Conservation (phyloP, 1,140 invertebrate genomes). For the Nautilus pompilius region DNA sequence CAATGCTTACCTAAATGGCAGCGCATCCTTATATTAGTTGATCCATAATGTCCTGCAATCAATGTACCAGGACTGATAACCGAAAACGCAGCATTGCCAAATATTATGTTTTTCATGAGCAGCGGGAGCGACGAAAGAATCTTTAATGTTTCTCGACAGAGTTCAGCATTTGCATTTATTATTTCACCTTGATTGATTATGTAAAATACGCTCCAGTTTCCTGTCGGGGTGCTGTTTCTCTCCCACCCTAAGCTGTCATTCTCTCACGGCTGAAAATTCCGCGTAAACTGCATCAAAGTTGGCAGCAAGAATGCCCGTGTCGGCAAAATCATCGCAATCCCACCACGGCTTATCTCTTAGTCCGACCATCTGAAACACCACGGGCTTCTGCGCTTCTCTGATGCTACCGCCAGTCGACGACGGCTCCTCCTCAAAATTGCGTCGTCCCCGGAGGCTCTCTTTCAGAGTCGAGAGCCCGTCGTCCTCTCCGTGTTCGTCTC, state of each 20-base stretch:
- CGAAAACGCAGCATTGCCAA: constrained; percentile 42
- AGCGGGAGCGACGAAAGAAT: constrained; percentile 14
- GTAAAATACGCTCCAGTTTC: constrained; percentile 38
- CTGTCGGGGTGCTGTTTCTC: constrained; percentile 30
- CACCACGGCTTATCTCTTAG: constrained; percentile 12
- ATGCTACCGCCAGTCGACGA: not conserved
- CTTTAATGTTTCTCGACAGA: constrained; percentile 28
- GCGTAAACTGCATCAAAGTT: constrained; percentile 18
- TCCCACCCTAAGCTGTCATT: constrained; percentile 16
- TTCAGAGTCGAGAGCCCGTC: too few species aligned
- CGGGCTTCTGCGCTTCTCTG: constrained; percentile 12
- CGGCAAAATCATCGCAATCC: constrained; percentile 9
- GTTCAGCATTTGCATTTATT: constrained; percentile 15
- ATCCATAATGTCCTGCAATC: constrained; percentile 36
- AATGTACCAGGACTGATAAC: constrained; percentile 34
- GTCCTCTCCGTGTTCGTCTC: too few species aligned
- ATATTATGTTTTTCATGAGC: constrained; percentile 34
- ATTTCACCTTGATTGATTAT: constrained; percentile 37
- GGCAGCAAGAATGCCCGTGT: constrained; percentile 12
- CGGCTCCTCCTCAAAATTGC: not conserved
- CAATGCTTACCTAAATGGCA: constrained; percentile 35
- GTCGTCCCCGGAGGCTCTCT: not conserved
- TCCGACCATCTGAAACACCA: constrained; percentile 18
- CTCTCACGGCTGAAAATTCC: constrained; percentile 11
- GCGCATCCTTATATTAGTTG: constrained; percentile 36